These are phyloP conservation scores for Loripinus fragilis DNA, from an alignment of 2,888 invertebrate species.

Conservation along the genomic window DNA sequence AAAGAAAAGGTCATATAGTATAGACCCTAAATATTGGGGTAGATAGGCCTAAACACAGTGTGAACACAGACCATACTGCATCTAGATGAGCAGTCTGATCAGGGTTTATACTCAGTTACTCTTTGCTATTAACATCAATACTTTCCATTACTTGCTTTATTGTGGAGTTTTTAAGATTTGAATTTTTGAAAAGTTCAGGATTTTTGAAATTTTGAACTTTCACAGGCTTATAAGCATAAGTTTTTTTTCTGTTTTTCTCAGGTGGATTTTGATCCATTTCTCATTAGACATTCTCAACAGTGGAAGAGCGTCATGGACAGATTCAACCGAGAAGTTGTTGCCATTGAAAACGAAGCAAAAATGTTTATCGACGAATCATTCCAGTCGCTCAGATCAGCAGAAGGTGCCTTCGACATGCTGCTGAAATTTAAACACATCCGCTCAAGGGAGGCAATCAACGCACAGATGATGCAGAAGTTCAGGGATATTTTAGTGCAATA, in stretches of 20 bases:
- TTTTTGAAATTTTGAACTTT: too few relatives aligned
- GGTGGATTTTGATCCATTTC: constrained; percentile 93
- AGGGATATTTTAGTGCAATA: constrained; percentile 93
- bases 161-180: too few relatives aligned
- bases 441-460: constrained; percentile 89
- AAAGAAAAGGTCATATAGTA: too few relatives aligned
- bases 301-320: constrained; percentile 93
- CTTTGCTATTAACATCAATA: too few relatives aligned
- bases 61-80: too few relatives aligned
- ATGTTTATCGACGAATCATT: constrained; percentile 94
- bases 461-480: constrained; percentile 91
- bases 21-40: too few relatives aligned
- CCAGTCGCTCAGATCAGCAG: constrained; percentile 90
- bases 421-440: constrained; percentile 91
- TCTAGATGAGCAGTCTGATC: too few relatives aligned
- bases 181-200: too few relatives aligned
- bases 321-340: constrained; percentile 90
- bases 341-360: constrained; percentile 92
- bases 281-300: constrained; percentile 90
- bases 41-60: too few relatives aligned
- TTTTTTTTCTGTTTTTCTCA: constrained; percentile 81
- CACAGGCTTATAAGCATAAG: too few relatives aligned
- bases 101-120: too few relatives aligned
- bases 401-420: constrained; percentile 91
- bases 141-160: too few relatives aligned